Conservation (phyloP, 2,113 vertebrate genomes). For the Nanorana parkeri region DNA sequence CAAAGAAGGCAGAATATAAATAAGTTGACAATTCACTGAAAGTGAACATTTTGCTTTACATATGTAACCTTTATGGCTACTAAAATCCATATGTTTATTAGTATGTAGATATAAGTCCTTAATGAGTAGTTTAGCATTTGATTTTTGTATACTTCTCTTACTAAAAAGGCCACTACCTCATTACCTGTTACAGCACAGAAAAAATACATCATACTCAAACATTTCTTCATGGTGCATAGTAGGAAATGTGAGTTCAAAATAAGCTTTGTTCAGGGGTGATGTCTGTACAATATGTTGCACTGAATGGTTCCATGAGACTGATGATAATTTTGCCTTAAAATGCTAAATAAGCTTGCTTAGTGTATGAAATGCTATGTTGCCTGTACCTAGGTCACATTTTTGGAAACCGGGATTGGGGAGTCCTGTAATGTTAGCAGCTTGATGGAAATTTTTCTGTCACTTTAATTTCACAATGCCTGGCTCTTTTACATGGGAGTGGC, state of each 20-base stretch:
- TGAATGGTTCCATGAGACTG: background rate
- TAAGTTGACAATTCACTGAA: no score
- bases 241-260: background rate
- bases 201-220: no score
- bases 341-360: background rate
- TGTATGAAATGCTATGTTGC: slow-evolving; percentile 4
- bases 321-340: background rate
- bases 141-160: no score
- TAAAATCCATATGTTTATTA: no score
- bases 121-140: no score
- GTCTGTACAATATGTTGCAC: slow-evolving; percentile 1
- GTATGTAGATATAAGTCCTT: no score
- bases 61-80: no score
- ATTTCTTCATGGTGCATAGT: no score
- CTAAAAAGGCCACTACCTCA: no score
- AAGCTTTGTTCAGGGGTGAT: slow-evolving; percentile 1
- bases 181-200: no score
- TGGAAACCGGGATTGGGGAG: slow-evolving; percentile 1
- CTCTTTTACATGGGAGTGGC: slow-evolving; percentile 27
- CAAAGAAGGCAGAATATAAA: no score
- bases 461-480: slow-evolving; percentile 26
- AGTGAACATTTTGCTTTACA: no score
- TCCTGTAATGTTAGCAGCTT: background rate
- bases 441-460: slow-evolving; percentile 3
- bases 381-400: slow-evolving; percentile 35